These are phyloP conservation scores for Pantherophis vulpinus DNA, from an alignment of 2,797 vertebrate species.

Conservation along the genomic window DNA sequence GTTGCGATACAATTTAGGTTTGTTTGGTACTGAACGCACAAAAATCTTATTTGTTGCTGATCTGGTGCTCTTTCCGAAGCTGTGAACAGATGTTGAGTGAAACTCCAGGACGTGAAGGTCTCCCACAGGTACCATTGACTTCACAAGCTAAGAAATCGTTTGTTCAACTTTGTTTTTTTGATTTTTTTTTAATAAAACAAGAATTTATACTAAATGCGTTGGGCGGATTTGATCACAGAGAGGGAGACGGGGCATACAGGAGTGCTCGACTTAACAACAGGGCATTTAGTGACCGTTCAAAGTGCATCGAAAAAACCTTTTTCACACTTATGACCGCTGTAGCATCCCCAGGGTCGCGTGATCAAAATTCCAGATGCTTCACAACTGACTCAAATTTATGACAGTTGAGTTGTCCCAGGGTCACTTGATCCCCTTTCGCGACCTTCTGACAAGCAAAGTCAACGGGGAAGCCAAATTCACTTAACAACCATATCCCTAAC, in stretches of 20 bases:
- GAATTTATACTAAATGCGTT: not conserved
- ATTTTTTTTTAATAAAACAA: not conserved
- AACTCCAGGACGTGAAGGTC: not conserved
- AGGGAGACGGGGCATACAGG: not conserved
- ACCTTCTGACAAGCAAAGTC: not conserved
- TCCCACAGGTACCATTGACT: not conserved
- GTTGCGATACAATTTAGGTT: not conserved
- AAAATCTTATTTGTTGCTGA: no score
- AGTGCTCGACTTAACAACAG: not conserved
- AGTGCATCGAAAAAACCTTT: not conserved
- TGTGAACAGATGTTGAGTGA: no score
- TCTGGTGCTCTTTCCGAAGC: not conserved
- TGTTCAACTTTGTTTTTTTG: not conserved
- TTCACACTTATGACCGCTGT: not conserved
- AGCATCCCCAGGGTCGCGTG: not conserved
- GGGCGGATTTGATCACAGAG: not conserved
- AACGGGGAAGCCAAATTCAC: not conserved
- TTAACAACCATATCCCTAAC: not conserved
- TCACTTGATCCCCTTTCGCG: not conserved
- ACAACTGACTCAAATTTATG: not conserved
- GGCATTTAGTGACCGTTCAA: not conserved
- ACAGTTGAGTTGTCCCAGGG: fast-evolving
- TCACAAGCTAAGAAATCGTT: not conserved
- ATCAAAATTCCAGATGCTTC: not conserved
- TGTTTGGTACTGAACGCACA: not conserved